These are phyloP conservation scores for Tringa solitaria DNA, from an alignment of 2,113 vertebrate genomes.

Conservation along the genomic window DNA sequence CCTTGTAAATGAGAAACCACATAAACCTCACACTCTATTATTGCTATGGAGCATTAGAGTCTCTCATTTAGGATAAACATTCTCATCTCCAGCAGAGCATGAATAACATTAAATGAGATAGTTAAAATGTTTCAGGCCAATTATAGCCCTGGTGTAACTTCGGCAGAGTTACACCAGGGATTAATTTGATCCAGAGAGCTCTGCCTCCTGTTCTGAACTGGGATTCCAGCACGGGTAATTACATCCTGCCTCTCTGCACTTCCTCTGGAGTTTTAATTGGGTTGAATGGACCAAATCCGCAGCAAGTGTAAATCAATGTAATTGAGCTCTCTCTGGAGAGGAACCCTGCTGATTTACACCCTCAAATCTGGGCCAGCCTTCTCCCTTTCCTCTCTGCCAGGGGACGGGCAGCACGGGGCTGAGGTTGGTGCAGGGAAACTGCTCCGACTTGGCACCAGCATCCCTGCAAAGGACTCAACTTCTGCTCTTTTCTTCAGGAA, in stretches of 20 bases:
- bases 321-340: constrained; percentile 42
- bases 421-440: neutral
- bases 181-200: constrained; percentile 57
- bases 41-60: constrained; percentile 57
- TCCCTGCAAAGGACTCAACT: neutral
- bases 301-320: constrained; percentile 28
- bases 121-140: constrained; percentile 71
- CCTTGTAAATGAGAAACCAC: constrained; percentile 48
- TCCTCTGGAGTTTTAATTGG: constrained; percentile 65
- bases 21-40: constrained; percentile 58
- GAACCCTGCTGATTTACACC: constrained; percentile 11
- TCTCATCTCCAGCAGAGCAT: constrained; percentile 70
- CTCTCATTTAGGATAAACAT: constrained; percentile 72
- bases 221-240: constrained; percentile 56
- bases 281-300: constrained; percentile 49
- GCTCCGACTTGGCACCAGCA: neutral
- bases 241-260: constrained; percentile 50
- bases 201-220: constrained; percentile 53
- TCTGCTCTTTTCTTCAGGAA: neutral
- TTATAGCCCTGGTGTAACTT: constrained; percentile 64
- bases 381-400: neutral
- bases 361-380: neutral
- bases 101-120: constrained; percentile 72
- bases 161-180: constrained; percentile 46
- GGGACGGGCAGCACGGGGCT: neutral